Evolutionary conservation across 2,113 vertebrate species (phyloP).

Genomic region (Chaetorhynchus papuensis): DNA sequence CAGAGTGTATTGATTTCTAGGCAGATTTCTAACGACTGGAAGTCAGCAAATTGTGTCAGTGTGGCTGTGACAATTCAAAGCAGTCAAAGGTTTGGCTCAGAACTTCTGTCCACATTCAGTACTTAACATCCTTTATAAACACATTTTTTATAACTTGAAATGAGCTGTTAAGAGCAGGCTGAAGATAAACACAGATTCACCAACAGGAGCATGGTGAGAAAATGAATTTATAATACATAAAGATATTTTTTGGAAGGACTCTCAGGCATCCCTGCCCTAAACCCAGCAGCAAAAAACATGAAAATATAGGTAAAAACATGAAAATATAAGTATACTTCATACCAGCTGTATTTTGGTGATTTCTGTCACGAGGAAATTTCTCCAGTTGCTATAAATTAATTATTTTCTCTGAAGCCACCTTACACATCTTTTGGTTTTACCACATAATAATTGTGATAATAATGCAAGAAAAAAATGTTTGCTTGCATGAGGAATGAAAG

Average conservation of each 20-base stretch:
- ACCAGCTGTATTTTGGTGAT: neutral
- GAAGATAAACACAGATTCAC: neutral
- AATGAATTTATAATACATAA: neutral
- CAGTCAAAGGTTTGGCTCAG: neutral
- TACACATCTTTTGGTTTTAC: neutral
- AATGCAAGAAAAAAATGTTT: neutral
- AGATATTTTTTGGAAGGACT: neutral
- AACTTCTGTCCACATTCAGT: neutral
- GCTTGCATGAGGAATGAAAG: neutral
- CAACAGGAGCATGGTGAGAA: neutral
- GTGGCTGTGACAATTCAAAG: neutral
- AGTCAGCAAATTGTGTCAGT: neutral
- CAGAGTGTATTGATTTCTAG: neutral
- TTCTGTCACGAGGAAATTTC: neutral
- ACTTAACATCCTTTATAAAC: neutral
- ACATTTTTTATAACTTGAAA: neutral
- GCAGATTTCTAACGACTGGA: neutral
- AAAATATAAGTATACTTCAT: neutral
- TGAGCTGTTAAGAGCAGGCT: neutral
- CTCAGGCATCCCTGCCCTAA: neutral
- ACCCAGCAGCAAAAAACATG: neutral
- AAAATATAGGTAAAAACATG: neutral
- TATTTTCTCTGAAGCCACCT: neutral
- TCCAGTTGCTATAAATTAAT: neutral
- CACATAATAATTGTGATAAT: neutral